Evolutionary conservation across 2,113 vertebrate species (phyloP).

Genomic region (Pteruthius melanotis): DNA sequence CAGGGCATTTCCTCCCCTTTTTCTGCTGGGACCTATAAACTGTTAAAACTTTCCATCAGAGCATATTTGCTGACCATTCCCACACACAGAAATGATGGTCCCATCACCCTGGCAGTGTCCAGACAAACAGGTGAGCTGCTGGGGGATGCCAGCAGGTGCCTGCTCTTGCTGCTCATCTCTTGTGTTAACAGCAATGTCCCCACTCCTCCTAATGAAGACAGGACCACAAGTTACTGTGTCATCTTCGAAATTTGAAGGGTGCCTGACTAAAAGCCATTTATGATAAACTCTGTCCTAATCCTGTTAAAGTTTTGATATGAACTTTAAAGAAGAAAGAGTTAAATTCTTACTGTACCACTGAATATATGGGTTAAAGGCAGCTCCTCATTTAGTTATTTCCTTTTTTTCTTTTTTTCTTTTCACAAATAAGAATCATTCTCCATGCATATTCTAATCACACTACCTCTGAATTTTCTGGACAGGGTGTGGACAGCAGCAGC

Average conservation of each 20-base stretch:
- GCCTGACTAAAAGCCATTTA: background rate
- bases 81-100: accelerated
- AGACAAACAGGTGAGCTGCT: background rate
- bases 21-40: background rate
- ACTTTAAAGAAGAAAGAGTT: background rate
- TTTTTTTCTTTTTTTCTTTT: background rate
- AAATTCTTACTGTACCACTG: background rate
- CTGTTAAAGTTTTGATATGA: background rate
- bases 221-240: background rate
- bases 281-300: background rate
- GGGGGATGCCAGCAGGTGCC: background rate
- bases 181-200: background rate
- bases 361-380: background rate
- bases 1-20: background rate
- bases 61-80: background rate
- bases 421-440: background rate
- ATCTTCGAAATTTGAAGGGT: background rate
- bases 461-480: background rate
- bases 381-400: background rate
- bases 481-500: background rate
- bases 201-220: background rate
- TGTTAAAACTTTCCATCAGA: background rate
- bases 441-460: background rate
- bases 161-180: background rate
- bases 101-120: background rate